phyloP scores from a whole-genome alignment of 2,797 vertebrate genomes.

The Cryptoblepharus egeriae region DNA sequence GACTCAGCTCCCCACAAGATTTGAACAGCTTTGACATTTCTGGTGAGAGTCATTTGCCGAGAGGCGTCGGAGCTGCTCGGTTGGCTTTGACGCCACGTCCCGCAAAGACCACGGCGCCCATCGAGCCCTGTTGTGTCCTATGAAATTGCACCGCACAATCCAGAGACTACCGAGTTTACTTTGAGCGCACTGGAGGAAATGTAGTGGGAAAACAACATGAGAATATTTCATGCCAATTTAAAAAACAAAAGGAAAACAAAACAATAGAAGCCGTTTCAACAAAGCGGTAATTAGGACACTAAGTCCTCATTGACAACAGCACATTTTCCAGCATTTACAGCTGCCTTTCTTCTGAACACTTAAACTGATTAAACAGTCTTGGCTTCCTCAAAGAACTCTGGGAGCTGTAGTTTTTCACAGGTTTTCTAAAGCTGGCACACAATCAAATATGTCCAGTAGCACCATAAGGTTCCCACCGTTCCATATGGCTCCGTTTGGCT shows the following conservation, averaged over 20 bases:
- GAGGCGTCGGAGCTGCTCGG: no score
- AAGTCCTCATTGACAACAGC: background rate
- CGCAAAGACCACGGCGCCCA: background rate
- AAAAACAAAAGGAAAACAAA: background rate
- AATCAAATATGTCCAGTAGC: no score
- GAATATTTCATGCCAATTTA: background rate
- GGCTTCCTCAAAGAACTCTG: background rate
- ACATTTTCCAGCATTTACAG: conserved; percentile 7
- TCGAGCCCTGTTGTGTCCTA: background rate
- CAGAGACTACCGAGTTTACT: background rate
- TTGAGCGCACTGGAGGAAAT: background rate
- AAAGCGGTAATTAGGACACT: conserved; percentile 12
- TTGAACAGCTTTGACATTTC: background rate
- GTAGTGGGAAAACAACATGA: background rate
- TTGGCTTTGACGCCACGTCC: background rate
- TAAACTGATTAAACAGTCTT: background rate
- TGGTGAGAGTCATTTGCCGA: background rate
- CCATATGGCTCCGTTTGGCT: no score
- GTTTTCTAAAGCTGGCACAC: no score
- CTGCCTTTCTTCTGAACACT: background rate
- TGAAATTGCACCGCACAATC: background rate
- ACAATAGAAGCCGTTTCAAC: conserved; percentile 16
- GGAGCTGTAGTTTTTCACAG: background rate
- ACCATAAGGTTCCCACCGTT: no score
- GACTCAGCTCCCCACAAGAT: background rate